Evolutionary conservation across 2,888 invertebrate genomes (phyloP).

Genomic region (Minunthozetes semirufus): DNA sequence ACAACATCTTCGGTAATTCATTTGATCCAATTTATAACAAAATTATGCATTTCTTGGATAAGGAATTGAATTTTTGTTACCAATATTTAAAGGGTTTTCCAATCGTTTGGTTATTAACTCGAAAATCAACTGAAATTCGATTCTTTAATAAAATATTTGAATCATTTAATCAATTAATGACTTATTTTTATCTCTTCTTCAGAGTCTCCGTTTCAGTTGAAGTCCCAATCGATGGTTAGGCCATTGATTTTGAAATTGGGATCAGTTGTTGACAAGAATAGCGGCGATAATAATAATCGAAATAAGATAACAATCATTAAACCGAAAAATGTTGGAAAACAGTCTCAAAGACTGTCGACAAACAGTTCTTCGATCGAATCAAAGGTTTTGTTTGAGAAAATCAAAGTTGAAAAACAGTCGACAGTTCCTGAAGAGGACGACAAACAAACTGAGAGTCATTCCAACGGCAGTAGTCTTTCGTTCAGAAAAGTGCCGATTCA

Average conservation of each 20-base stretch:
- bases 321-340: neutral
- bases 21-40: neutral
- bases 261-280: neutral
- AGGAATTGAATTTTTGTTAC: too few relatives aligned
- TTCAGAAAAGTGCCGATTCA: conserved; percentile 18
- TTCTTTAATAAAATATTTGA: too few relatives aligned
- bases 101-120: too few relatives aligned
- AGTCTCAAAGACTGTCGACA: neutral
- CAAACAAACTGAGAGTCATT: conserved; percentile 4
- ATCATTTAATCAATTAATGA: neutral
- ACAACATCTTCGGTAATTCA: conserved; percentile 21
- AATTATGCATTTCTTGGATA: too few relatives aligned
- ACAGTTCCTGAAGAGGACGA: neutral
- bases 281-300: neutral
- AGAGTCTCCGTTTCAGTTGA: conserved; percentile 5
- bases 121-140: too few relatives aligned
- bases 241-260: conserved; percentile 14
- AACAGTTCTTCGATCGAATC: neutral
- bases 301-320: conserved; percentile 21
- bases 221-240: neutral
- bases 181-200: neutral
- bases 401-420: conserved; percentile 1
- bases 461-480: conserved; percentile 4
- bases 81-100: too few relatives aligned
- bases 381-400: neutral